A percentile compares a stretch with the other conserved stretches of the same genome.
Conservation (phyloP, 2,113 vertebrate species). For the Rutilus rutilus region DNA sequence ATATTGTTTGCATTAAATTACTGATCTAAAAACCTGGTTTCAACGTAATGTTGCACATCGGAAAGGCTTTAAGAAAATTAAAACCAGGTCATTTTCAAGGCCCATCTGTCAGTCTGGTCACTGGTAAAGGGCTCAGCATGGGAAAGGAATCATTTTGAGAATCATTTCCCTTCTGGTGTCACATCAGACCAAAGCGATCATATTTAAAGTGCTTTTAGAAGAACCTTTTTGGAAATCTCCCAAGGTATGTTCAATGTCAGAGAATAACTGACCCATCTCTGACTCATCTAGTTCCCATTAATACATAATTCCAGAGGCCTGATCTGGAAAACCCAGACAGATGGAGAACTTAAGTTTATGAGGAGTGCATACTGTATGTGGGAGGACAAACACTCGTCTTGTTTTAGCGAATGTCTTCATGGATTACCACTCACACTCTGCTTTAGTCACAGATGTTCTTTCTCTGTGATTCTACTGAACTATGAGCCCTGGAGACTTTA, state of each 20-base stretch:
- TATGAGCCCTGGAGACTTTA: constrained; percentile 67
- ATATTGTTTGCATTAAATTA: constrained; percentile 19
- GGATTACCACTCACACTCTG: neutral
- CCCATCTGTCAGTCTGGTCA: constrained; percentile 23
- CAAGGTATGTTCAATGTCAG: constrained; percentile 22
- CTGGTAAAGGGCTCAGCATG: constrained; percentile 5
- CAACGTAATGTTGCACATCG: neutral
- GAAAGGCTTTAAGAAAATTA: neutral
- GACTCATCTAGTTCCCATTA: constrained; percentile 27
- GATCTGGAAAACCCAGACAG: constrained; percentile 2
- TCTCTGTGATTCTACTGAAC: constrained; percentile 50
- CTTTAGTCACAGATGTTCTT: neutral
- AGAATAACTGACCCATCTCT: constrained; percentile 26
- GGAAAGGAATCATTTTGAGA: neutral
- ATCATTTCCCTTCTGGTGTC: constrained; percentile 19
- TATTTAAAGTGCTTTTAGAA: constrained; percentile 13
- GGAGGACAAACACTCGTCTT: constrained; percentile 6
- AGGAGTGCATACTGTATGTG: neutral
- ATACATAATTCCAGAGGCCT: neutral
- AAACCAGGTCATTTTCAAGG: constrained; percentile 18
- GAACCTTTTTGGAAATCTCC: constrained; percentile 7
- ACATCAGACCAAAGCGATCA: neutral
- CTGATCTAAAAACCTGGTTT: constrained; percentile 18
- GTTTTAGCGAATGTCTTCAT: neutral
- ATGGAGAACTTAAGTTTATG: constrained; percentile 13